Evolutionary conservation across 1,140 invertebrate genomes (phyloP).

Genomic region (Diabrotica undecimpunctata): DNA sequence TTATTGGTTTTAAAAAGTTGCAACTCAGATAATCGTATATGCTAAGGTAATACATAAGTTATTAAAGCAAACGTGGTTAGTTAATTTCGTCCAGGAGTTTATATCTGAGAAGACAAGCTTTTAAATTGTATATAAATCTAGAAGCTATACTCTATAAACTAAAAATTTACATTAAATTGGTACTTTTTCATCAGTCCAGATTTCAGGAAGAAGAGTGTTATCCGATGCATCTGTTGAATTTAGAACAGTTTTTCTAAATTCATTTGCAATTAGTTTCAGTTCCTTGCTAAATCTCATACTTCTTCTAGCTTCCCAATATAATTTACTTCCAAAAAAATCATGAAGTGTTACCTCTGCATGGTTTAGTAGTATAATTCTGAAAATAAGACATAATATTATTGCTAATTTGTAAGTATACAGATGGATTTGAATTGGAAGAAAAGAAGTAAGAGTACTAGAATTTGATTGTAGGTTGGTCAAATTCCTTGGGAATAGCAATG

Average conservation of each 20-base stretch:
- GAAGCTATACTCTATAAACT: too few relatives aligned
- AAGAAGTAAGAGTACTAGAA: too few relatives aligned
- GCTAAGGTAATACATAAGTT: too few relatives aligned
- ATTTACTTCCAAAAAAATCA: slow-evolving; percentile 73
- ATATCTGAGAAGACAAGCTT: too few relatives aligned
- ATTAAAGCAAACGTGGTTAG: too few relatives aligned
- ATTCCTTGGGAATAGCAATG: too few relatives aligned
- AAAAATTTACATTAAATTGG: not conserved
- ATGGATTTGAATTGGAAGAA: too few relatives aligned
- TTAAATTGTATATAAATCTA: too few relatives aligned
- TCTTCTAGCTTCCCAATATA: slow-evolving; percentile 83
- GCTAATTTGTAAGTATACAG: not conserved
- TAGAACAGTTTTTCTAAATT: slow-evolving; percentile 67
- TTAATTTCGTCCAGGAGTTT: too few relatives aligned
- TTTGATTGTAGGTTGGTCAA: too few relatives aligned
- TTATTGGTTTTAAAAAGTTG: too few relatives aligned
- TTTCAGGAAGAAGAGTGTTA: slow-evolving; percentile 52
- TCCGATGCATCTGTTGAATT: slow-evolving; percentile 66
- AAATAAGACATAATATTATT: slow-evolving; percentile 16
- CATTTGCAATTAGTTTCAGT: slow-evolving; percentile 65
- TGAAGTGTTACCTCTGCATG: slow-evolving; percentile 88
- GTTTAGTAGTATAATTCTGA: slow-evolving; percentile 72
- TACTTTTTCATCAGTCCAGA: slow-evolving; percentile 66
- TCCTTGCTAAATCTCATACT: slow-evolving; percentile 85
- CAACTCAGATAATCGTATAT: too few relatives aligned